phyloP scores from a whole-genome alignment of 2,797 vertebrate genomes.

The Paratrypauchen microcephalus region DNA sequence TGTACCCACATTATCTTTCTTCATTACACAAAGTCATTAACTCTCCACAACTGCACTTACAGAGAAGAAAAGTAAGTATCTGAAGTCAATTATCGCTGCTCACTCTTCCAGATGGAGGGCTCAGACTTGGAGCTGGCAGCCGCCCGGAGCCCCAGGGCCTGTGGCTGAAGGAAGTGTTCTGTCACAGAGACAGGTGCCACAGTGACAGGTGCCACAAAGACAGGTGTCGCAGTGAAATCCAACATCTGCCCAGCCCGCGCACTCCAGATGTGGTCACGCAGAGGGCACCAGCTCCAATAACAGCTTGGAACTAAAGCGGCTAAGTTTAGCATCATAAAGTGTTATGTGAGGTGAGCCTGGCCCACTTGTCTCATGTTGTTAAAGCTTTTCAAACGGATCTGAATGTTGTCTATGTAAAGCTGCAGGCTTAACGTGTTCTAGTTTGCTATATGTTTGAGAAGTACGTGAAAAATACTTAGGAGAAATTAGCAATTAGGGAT shows the following conservation, averaged over 20 bases:
- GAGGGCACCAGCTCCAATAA: neutral
- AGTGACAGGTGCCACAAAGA: neutral
- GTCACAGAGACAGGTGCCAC: neutral
- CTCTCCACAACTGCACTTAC: neutral
- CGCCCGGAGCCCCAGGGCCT: neutral
- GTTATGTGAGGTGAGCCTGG: neutral
- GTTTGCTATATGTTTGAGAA: neutral
- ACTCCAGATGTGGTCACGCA: constrained; percentile 1
- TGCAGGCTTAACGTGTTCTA: neutral
- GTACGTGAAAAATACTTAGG: neutral
- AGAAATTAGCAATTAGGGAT: no score
- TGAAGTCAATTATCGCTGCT: constrained; percentile 6
- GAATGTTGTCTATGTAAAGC: neutral
- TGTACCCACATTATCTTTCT: constrained; percentile 4
- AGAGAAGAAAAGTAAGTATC: constrained; percentile 7
- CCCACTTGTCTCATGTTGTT: neutral
- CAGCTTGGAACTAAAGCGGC: neutral
- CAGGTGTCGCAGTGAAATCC: constrained; percentile 5
- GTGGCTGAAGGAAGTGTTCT: constrained; percentile 6
- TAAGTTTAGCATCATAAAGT: neutral
- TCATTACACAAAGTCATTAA: neutral
- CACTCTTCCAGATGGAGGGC: constrained; percentile 6
- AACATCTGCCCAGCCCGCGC: neutral
- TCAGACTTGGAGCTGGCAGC: constrained; percentile 1
- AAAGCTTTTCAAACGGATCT: neutral